These are phyloP conservation scores for Candidula unifasciata DNA, from an alignment of 2,888 invertebrate species.

Conservation along the genomic window DNA sequence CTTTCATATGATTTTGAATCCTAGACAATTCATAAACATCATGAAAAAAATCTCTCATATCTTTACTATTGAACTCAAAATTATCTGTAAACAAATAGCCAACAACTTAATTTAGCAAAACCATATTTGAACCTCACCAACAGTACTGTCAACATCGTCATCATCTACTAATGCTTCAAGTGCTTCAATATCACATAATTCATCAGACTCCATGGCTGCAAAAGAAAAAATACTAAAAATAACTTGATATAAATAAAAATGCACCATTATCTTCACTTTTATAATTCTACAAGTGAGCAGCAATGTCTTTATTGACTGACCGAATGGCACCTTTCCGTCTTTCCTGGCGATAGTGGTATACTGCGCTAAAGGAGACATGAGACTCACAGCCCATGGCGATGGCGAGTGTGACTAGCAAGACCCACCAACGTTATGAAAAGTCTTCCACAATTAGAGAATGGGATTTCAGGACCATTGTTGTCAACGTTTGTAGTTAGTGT, in stretches of 20 bases:
- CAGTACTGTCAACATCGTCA: not conserved
- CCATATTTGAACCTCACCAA: not conserved
- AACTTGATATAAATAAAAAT: not conserved
- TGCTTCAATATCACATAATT: constrained; percentile 57
- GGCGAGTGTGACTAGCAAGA: too few species aligned
- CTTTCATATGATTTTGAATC: not conserved
- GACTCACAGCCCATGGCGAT: too few species aligned
- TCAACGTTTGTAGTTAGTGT: too few species aligned
- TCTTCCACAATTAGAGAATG: too few species aligned
- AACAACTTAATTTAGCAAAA: not conserved
- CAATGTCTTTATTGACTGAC: too few species aligned
- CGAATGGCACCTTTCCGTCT: too few species aligned
- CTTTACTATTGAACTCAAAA: not conserved
- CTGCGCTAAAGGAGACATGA: too few species aligned
- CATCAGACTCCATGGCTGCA: constrained; percentile 38
- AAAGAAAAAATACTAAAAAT: not conserved
- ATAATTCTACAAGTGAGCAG: too few species aligned
- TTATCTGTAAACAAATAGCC: not conserved
- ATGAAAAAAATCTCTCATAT: not conserved
- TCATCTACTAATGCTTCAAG: constrained; percentile 53
- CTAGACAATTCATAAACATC: not conserved
- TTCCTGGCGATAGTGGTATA: too few species aligned
- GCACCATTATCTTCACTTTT: not conserved
- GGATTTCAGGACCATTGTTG: too few species aligned
- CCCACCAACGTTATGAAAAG: too few species aligned